Percentiles rank a stretch among this genome's conserved stretches.
Conservation (phyloP, 64 coral and sea anemone species). For the Stylophora pistillata region DNA sequence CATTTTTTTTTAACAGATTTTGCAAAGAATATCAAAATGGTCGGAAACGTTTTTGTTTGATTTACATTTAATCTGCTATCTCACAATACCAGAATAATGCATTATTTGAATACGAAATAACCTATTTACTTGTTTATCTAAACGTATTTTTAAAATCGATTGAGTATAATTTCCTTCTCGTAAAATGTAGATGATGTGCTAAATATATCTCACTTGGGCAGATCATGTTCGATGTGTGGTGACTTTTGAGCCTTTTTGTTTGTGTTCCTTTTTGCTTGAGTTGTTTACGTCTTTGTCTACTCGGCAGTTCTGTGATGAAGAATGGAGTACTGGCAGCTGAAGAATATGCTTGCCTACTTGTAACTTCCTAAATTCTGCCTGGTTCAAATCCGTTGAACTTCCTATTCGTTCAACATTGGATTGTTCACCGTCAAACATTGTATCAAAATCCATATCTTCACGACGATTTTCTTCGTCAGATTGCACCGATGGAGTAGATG, state of each 20-base stretch:
- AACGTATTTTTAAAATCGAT: too few species aligned
- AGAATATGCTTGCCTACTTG: background rate
- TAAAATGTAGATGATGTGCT: background rate
- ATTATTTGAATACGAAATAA: too few species aligned
- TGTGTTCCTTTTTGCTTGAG: background rate
- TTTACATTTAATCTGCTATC: too few species aligned
- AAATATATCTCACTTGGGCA: background rate
- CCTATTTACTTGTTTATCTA: too few species aligned
- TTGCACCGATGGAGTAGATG: background rate
- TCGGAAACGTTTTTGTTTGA: too few species aligned
- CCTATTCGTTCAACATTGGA: background rate
- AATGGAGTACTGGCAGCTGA: slow-evolving; percentile 1
- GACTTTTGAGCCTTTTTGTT: background rate
- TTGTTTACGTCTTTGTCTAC: background rate
- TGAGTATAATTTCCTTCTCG: background rate
- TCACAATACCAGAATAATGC: too few species aligned
- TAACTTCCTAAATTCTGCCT: background rate
- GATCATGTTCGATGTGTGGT: background rate
- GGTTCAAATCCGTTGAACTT: background rate
- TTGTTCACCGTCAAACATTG: background rate
- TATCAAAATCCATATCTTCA: background rate
- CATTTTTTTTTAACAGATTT: too few species aligned
- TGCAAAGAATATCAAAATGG: too few species aligned
- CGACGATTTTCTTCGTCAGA: background rate
- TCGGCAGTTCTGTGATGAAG: background rate